Conservation (phyloP, 2,888 invertebrate species). For the Panorpa germanica region DNA sequence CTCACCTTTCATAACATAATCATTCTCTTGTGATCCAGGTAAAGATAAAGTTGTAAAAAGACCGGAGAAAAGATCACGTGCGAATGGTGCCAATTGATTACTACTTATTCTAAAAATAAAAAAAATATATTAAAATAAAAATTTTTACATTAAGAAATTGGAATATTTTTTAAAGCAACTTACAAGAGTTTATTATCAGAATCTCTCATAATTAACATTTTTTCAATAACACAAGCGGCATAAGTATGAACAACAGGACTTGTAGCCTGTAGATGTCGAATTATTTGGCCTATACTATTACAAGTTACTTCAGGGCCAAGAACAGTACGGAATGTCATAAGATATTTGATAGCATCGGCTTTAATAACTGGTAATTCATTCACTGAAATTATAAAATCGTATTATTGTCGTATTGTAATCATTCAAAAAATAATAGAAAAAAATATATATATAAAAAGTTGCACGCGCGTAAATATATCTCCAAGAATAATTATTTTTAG, state of each 20-base stretch:
- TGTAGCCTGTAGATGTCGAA: conserved; percentile 53
- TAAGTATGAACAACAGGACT: conserved; percentile 88
- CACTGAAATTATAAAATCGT: conserved; percentile 55
- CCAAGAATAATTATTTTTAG: too few relatives aligned
- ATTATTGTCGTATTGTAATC: too few relatives aligned
- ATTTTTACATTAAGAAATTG: conserved; percentile 5
- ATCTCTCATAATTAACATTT: conserved; percentile 58
- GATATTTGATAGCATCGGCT: conserved; percentile 89
- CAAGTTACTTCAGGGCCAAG: conserved; percentile 62
- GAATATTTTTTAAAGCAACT: conserved; percentile 15
- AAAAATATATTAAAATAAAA: conserved; percentile 8
- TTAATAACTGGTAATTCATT: conserved; percentile 80
- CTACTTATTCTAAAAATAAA: conserved; percentile 30
- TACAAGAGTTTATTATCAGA: conserved; percentile 33
- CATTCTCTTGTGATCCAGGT: conserved; percentile 75
- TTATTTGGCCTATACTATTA: conserved; percentile 56
- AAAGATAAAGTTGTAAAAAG: conserved; percentile 57
- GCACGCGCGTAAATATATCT: too few relatives aligned
- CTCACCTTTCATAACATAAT: conserved; percentile 88
- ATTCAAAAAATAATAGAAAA: too few relatives aligned
- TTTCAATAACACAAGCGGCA: conserved; percentile 82
- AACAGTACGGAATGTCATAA: conserved; percentile 89
- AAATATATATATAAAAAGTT: conserved; percentile 10
- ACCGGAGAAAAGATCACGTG: conserved; percentile 47
- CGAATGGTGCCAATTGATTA: conserved; percentile 43